Evolutionary conservation across 2,113 vertebrate species (phyloP).

Genomic region (Myotis yumanensis): DNA sequence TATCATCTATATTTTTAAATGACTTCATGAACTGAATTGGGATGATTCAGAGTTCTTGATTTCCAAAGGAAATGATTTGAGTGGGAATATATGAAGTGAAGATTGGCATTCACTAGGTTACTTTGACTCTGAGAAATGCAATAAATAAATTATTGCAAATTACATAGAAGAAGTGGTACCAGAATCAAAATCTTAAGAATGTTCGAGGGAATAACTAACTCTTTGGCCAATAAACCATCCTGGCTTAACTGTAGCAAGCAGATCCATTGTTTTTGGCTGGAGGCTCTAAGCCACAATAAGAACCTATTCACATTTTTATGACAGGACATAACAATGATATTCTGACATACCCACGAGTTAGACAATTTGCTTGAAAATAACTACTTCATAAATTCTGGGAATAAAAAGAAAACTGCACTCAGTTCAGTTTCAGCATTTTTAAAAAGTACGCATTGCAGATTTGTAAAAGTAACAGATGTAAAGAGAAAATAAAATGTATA

Average conservation of each 20-base stretch:
- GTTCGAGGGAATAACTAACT: background rate
- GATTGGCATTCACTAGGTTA: background rate
- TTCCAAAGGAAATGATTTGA: background rate
- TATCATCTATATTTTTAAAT: background rate
- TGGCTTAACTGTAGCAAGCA: slow-evolving; percentile 27
- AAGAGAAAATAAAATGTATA: background rate
- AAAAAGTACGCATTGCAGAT: background rate
- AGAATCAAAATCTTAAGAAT: background rate
- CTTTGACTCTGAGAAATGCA: background rate
- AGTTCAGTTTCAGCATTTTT: slow-evolving; percentile 30
- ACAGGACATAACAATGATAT: slow-evolving; percentile 3
- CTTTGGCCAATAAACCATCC: background rate
- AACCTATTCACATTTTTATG: slow-evolving; percentile 45
- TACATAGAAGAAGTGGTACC: background rate
- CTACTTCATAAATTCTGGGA: slow-evolving; percentile 40
- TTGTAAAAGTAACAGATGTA: slow-evolving; percentile 19
- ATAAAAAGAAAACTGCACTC: slow-evolving; percentile 9
- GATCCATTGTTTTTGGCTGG: background rate
- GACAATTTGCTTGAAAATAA: slow-evolving; percentile 61
- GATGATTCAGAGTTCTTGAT: background rate
- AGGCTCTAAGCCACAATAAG: background rate
- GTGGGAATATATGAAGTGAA: background rate
- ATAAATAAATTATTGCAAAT: background rate
- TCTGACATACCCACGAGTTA: slow-evolving; percentile 54
- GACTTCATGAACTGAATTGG: background rate